phyloP scores from a whole-genome alignment of 2,888 invertebrate genomes.

The Dryobota labecula region DNA sequence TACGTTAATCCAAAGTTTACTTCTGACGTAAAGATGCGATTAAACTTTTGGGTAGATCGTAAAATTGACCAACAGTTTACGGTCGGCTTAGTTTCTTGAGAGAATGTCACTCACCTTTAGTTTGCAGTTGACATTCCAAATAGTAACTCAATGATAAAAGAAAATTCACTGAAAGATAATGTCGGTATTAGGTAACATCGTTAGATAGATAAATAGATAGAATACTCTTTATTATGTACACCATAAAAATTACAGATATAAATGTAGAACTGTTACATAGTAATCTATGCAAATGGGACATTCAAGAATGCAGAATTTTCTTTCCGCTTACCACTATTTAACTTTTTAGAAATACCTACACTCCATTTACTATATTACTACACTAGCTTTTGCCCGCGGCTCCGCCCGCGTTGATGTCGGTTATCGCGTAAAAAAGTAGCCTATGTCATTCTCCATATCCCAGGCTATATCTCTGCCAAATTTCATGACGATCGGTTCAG shows the following conservation, averaged over 20 bases:
- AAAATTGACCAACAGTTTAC: conserved; percentile 13
- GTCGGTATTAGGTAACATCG: neutral
- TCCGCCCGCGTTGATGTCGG: too few species aligned
- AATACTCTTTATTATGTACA: too few species aligned
- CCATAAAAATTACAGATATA: too few species aligned
- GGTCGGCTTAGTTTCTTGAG: conserved; percentile 5
- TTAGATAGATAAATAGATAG: too few species aligned
- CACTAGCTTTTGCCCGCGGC: too few species aligned
- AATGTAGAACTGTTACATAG: too few species aligned
- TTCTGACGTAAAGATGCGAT: conserved; percentile 45
- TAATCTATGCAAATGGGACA: conserved; percentile 1
- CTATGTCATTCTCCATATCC: too few species aligned
- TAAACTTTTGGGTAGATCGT: conserved; percentile 18
- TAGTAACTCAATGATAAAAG: neutral
- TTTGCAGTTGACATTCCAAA: conserved; percentile 7
- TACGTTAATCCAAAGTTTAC: conserved; percentile 49
- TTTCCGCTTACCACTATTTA: neutral
- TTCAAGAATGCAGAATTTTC: neutral
- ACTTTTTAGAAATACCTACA: neutral
- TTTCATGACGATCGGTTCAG: too few species aligned
- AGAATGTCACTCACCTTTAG: conserved; percentile 12
- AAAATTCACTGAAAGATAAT: neutral
- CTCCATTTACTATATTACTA: too few species aligned
- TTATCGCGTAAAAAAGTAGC: too few species aligned
- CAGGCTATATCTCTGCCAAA: too few species aligned